phyloP scores from a whole-genome alignment of 1,140 invertebrate species.

The Drosophila subpulchrella region DNA sequence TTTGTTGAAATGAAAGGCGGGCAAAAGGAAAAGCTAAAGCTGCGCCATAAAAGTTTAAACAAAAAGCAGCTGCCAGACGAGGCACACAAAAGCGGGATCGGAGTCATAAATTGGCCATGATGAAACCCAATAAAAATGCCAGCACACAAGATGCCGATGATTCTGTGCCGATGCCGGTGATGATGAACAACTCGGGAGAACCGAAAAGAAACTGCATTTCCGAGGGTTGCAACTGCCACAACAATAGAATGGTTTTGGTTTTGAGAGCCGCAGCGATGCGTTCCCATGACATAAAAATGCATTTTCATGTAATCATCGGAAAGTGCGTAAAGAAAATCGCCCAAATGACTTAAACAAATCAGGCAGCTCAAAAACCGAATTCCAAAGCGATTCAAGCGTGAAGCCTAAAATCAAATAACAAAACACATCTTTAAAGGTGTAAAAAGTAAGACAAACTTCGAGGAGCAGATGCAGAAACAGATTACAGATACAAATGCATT shows the following conservation, averaged over 20 bases:
- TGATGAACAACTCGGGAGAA: conserved; percentile 29
- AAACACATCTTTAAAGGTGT: conserved; percentile 63
- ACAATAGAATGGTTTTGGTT: conserved; percentile 27
- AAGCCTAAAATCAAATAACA: conserved; percentile 70
- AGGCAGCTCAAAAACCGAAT: conserved; percentile 16
- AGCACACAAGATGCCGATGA: conserved; percentile 24
- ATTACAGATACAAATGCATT: conserved; percentile 23
- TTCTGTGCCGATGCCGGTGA: conserved; percentile 13
- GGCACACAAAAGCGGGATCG: conserved; percentile 54
- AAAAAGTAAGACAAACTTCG: conserved; percentile 73
- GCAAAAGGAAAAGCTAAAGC: conserved; percentile 58
- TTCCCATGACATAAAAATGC: conserved; percentile 78
- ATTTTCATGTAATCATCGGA: conserved; percentile 75
- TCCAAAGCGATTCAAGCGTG: conserved; percentile 57
- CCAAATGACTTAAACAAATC: conserved; percentile 77
- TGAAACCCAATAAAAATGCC: conserved; percentile 70
- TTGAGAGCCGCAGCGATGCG: conserved; percentile 9
- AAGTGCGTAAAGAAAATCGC: conserved; percentile 59
- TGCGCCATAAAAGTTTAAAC: conserved; percentile 65
- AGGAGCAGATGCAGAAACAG: conserved; percentile 31
- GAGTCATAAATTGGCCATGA: conserved; percentile 73
- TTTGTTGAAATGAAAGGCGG: conserved; percentile 57
- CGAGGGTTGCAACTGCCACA: conserved; percentile 60
- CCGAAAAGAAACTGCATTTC: conserved; percentile 33
- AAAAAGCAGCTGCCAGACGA: conserved; percentile 65